A percentile compares a stretch with the other conserved stretches of the same genome.
Evolutionary conservation across 53 echinoderm and acorn worm genomes (phyloP).

Genomic region (Zoroaster sp.): DNA sequence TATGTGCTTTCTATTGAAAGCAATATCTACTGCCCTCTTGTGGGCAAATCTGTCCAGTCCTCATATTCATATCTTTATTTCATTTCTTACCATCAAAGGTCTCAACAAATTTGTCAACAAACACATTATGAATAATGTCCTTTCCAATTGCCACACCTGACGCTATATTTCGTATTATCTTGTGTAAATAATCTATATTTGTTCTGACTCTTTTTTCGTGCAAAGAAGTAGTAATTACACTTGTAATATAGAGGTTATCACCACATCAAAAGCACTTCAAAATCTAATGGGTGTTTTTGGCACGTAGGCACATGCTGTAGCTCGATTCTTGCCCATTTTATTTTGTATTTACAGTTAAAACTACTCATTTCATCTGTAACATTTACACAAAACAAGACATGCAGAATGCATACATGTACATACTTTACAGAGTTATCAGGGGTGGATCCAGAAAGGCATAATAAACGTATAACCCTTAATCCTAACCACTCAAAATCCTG

Average conservation of each 20-base stretch:
- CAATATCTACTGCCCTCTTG: slow-evolving; percentile 30
- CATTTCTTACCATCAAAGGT: background rate
- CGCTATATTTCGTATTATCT: background rate
- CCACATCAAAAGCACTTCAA: background rate
- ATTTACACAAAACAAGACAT: too few relatives aligned
- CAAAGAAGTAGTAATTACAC: background rate
- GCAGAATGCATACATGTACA: too few relatives aligned
- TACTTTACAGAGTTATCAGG: too few relatives aligned
- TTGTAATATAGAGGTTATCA: slow-evolving; percentile 3
- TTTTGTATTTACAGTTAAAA: background rate
- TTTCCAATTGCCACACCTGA: background rate
- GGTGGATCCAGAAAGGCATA: too few relatives aligned
- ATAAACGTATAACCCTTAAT: too few relatives aligned
- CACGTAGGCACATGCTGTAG: slow-evolving; percentile 1
- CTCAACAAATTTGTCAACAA: background rate
- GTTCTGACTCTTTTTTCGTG: background rate
- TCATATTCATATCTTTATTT: background rate
- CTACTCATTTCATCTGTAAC: background rate
- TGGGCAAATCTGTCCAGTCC: background rate
- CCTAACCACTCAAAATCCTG: too few relatives aligned
- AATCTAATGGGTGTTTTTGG: background rate
- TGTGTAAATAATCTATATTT: background rate
- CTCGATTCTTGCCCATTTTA: background rate
- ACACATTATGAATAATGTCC: background rate
- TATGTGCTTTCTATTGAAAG: too few relatives aligned